A percentile compares a stretch with the other conserved stretches of the same genome.
Evolutionary conservation across 2,113 vertebrate species (phyloP).

Genomic region (Casuarius casuarius): DNA sequence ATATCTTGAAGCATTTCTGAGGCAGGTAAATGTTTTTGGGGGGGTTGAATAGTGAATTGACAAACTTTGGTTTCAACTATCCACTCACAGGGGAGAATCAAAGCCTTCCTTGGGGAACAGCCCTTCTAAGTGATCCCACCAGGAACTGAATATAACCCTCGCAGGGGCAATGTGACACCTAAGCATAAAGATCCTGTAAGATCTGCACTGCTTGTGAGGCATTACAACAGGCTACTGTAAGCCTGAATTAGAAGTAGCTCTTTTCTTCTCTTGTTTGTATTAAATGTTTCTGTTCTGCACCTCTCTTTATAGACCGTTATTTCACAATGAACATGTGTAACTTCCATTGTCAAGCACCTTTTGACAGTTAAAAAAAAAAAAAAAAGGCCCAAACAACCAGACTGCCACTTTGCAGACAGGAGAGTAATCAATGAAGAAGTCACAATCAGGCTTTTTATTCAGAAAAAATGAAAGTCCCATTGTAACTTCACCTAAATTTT

Average conservation of each 20-base stretch:
- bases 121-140: neutral
- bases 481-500: neutral
- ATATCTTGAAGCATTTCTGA: neutral
- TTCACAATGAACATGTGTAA: rapidly evolving
- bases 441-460: neutral
- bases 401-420: neutral
- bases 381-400: neutral
- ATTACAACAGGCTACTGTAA: neutral
- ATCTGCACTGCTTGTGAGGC: neutral
- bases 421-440: neutral
- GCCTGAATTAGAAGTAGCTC: neutral
- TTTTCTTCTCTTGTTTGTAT: neutral
- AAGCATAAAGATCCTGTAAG: neutral
- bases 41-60: neutral
- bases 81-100: rapidly evolving
- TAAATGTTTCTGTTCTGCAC: neutral
- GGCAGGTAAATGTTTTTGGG: neutral
- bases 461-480: neutral
- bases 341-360: neutral
- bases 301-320: neutral
- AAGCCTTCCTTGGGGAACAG: neutral
- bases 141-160: neutral
- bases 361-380: neutral
- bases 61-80: neutral
- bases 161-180: neutral